phyloP scores from a whole-genome alignment of 2,888 invertebrate genomes.

The Drosophila mettleri region DNA sequence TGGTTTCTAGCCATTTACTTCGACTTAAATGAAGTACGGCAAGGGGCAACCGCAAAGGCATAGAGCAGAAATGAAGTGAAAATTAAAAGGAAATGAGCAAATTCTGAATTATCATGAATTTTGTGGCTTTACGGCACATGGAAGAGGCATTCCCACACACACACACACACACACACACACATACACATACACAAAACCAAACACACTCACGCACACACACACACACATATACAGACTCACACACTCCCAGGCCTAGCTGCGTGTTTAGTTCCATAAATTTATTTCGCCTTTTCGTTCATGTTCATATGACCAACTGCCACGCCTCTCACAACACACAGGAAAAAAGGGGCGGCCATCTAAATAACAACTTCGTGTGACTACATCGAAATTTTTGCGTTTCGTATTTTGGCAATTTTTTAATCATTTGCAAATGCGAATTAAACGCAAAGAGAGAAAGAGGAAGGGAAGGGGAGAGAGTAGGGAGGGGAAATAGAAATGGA shows the following conservation, averaged over 20 bases:
- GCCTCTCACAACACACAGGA: background rate
- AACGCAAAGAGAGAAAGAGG: background rate
- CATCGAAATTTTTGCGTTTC: conserved; percentile 18
- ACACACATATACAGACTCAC: background rate
- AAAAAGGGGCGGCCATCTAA: background rate
- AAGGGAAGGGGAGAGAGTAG: background rate
- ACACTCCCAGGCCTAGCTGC: conserved; percentile 3
- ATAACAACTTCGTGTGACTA: conserved; percentile 32
- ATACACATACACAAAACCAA: conserved; percentile 3
- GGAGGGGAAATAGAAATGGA: too few species aligned
- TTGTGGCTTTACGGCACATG: conserved; percentile 55
- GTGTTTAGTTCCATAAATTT: conserved; percentile 54
- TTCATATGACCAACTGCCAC: conserved; percentile 26
- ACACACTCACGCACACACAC: background rate
- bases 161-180: background rate
- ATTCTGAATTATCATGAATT: conserved; percentile 78
- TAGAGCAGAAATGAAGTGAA: conserved; percentile 62
- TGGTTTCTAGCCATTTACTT: background rate
- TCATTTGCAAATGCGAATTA: conserved; percentile 24
- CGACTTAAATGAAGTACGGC: background rate
- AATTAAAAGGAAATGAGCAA: conserved; percentile 80
- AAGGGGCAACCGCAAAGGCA: conserved; percentile 9
- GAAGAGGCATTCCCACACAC: conserved; percentile 17
- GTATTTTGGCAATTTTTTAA: conserved; percentile 5
- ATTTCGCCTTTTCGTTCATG: conserved; percentile 33